Evolutionary conservation across 2,888 invertebrate genomes (phyloP).

Genomic region (Cephus pygmeus): DNA sequence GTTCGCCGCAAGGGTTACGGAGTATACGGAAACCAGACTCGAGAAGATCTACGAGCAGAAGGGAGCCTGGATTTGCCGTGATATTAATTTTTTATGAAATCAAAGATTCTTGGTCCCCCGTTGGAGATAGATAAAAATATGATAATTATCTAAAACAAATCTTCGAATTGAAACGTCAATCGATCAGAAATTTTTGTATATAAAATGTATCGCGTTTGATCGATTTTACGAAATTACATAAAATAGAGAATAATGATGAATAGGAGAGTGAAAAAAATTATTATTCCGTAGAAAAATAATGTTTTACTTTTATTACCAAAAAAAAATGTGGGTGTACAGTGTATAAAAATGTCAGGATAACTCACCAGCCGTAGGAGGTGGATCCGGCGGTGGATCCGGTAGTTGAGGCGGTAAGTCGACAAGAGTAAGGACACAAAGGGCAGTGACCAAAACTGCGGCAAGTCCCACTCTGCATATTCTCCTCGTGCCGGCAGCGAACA

Average conservation of each 20-base stretch:
- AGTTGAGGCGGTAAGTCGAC: constrained; percentile 58
- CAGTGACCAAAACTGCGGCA: constrained; percentile 56
- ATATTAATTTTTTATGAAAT: not conserved
- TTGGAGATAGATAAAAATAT: not conserved
- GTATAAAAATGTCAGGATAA: constrained; percentile 16
- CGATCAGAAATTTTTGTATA: too few species aligned
- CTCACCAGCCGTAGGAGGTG: constrained; percentile 58
- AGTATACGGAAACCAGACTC: not conserved
- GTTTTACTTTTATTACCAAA: too few species aligned
- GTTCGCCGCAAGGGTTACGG: not conserved
- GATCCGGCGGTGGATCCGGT: constrained; percentile 55
- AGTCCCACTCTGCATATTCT: constrained; percentile 60
- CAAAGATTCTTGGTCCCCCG: not conserved
- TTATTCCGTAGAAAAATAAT: too few species aligned
- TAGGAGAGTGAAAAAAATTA: too few species aligned
- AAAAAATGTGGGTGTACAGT: too few species aligned
- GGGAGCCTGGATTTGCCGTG: not conserved
- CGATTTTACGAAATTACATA: too few species aligned
- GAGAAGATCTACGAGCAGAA: not conserved
- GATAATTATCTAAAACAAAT: too few species aligned
- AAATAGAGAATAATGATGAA: too few species aligned
- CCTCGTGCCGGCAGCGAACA: constrained; percentile 51
- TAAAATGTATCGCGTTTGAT: too few species aligned
- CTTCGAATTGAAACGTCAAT: too few species aligned
- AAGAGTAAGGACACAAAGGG: constrained; percentile 58